These are phyloP conservation scores for Hylomyscus alleni DNA, from an alignment of 2,797 vertebrate species.

Conservation along the genomic window DNA sequence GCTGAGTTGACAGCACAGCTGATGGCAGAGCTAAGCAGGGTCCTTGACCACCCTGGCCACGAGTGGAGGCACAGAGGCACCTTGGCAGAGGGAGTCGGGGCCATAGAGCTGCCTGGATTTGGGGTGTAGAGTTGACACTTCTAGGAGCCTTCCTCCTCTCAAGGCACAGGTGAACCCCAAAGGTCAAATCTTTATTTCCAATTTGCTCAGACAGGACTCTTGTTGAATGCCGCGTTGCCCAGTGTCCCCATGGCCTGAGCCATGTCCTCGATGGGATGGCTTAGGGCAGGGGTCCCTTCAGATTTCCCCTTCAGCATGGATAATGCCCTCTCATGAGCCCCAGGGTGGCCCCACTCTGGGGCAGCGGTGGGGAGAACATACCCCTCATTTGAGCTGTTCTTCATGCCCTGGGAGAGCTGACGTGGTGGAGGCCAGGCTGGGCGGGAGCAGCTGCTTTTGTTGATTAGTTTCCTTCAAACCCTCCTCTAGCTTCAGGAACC, in stretches of 20 bases:
- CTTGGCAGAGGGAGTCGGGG: not conserved
- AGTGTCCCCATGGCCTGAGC: not conserved
- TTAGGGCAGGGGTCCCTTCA: not conserved
- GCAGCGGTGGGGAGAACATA: not conserved
- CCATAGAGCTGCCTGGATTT: no score
- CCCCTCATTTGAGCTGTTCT: not conserved
- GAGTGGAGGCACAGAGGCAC: accelerated
- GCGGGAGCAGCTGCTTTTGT: not conserved
- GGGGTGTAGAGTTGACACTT: not conserved
- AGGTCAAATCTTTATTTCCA: not conserved
- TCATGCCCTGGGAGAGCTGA: not conserved
- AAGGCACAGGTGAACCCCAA: not conserved
- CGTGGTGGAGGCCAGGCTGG: not conserved
- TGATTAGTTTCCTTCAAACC: not conserved
- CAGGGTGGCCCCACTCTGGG: not conserved
- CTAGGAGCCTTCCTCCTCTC: not conserved
- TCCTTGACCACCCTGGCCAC: not conserved
- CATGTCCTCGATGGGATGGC: not conserved
- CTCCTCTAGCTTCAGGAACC: not conserved
- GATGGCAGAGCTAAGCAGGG: not conserved
- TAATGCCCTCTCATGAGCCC: not conserved
- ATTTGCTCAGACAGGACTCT: no score
- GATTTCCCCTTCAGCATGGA: not conserved
- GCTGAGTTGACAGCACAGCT: no score
- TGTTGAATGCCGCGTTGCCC: no score